Conservation (phyloP, 2,888 invertebrate species). For the Tachina lurida region DNA sequence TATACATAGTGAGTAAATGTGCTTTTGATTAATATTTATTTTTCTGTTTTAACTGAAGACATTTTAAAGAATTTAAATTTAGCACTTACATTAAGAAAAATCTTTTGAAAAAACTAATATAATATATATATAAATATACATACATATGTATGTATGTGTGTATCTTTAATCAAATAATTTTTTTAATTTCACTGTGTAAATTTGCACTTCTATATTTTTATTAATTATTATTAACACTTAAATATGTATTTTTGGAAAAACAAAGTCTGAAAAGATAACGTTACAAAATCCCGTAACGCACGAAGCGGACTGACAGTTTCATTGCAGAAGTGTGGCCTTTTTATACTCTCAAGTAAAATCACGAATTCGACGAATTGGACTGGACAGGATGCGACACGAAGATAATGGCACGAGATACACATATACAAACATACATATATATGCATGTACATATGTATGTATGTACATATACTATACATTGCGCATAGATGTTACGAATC, state of each 20-base stretch:
- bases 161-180: not conserved
- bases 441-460: not conserved
- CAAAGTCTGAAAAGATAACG: slow-evolving; percentile 64
- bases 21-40: too few relatives aligned
- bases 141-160: not conserved
- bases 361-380: slow-evolving; percentile 18
- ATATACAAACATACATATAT: not conserved
- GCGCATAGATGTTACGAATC: slow-evolving; percentile 65
- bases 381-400: slow-evolving; percentile 53
- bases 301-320: slow-evolving; percentile 65
- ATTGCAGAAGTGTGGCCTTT: slow-evolving; percentile 44
- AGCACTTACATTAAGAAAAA: slow-evolving; percentile 15
- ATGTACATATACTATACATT: slow-evolving; percentile 18
- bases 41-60: not conserved
- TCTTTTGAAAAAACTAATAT: not conserved
- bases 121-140: not conserved
- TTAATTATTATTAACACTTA: slow-evolving; percentile 57
- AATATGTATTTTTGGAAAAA: slow-evolving; percentile 35
- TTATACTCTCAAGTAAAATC: slow-evolving; percentile 58
- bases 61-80: not conserved
- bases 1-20: too few relatives aligned
- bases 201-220: slow-evolving; percentile 24
- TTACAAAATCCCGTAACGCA: slow-evolving; percentile 68
- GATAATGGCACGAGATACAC: not conserved
- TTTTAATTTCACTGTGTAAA: not conserved